These are phyloP conservation scores for Patella pellucida DNA, from an alignment of 2,888 invertebrate species.

Conservation along the genomic window DNA sequence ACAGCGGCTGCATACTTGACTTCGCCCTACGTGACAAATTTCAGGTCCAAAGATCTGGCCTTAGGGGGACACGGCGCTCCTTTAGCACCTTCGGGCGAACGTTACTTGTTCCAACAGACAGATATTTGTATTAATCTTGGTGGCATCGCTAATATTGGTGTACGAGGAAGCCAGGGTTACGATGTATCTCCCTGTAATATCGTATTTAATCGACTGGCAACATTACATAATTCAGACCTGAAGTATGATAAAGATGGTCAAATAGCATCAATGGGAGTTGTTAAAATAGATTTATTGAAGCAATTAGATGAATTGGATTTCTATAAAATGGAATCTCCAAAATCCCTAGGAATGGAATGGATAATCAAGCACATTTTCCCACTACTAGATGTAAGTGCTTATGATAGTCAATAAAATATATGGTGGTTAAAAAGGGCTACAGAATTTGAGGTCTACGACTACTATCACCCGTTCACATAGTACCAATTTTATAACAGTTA, in stretches of 20 bases:
- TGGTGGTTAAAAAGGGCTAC: too few species aligned
- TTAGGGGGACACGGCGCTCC: conserved; percentile 67
- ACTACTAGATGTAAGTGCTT: conserved; percentile 52
- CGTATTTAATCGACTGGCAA: conserved; percentile 57
- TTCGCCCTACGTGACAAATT: conserved; percentile 60
- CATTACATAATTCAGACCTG: conserved; percentile 32
- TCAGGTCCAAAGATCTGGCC: conserved; percentile 63
- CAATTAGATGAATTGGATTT: conserved; percentile 51
- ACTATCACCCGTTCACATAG: too few species aligned
- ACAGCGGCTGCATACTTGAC: conserved; percentile 52
- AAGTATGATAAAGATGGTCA: conserved; percentile 59
- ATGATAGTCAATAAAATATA: too few species aligned
- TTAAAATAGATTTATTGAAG: conserved; percentile 46
- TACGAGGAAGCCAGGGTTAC: conserved; percentile 45
- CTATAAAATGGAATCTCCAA: conserved; percentile 58
- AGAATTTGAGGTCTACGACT: too few species aligned
- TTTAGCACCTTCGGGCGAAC: conserved; percentile 62
- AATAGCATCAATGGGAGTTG: conserved; percentile 49
- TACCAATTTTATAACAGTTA: too few species aligned
- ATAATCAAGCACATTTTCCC: conserved; percentile 56
- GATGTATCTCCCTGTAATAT: conserved; percentile 66
- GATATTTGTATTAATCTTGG: conserved; percentile 65
- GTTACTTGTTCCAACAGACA: conserved; percentile 54
- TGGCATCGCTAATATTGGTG: conserved; percentile 63
- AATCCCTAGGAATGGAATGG: conserved; percentile 62